phyloP scores from a whole-genome alignment of 2,797 vertebrate genomes.

The Hypotaenidia philippensis region DNA sequence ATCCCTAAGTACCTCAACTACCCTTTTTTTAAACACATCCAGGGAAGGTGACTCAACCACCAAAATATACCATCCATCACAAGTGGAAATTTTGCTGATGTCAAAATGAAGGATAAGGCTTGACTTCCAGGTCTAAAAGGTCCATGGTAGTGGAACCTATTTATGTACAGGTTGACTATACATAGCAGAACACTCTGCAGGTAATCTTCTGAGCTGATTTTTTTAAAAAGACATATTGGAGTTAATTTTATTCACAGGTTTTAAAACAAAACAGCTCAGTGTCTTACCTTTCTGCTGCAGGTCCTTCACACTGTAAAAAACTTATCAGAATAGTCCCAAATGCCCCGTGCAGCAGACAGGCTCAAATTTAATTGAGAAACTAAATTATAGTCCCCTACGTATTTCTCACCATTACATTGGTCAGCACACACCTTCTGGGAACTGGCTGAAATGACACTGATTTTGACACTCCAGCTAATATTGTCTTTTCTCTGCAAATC shows the following conservation, averaged over 20 bases:
- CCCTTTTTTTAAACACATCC: too few species aligned
- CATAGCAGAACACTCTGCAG: background rate
- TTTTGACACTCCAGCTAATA: background rate
- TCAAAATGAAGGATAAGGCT: background rate
- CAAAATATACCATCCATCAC: background rate
- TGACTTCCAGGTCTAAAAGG: background rate
- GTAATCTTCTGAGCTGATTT: background rate
- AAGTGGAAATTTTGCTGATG: background rate
- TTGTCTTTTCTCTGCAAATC: background rate
- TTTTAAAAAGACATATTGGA: background rate
- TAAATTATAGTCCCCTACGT: accelerated
- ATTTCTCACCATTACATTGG: background rate
- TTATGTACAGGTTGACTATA: background rate
- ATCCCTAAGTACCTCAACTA: too few species aligned
- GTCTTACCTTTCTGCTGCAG: background rate
- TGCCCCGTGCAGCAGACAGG: background rate
- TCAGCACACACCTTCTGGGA: background rate
- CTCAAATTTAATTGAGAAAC: background rate
- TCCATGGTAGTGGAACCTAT: background rate
- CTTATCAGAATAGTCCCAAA: background rate
- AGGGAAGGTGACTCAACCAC: too few species aligned
- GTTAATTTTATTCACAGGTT: background rate
- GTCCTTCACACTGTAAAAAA: background rate
- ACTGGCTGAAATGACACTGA: background rate
- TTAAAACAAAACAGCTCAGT: background rate